Evolutionary conservation across 1,140 invertebrate genomes (phyloP).

Genomic region (Sycophila sp.): DNA sequence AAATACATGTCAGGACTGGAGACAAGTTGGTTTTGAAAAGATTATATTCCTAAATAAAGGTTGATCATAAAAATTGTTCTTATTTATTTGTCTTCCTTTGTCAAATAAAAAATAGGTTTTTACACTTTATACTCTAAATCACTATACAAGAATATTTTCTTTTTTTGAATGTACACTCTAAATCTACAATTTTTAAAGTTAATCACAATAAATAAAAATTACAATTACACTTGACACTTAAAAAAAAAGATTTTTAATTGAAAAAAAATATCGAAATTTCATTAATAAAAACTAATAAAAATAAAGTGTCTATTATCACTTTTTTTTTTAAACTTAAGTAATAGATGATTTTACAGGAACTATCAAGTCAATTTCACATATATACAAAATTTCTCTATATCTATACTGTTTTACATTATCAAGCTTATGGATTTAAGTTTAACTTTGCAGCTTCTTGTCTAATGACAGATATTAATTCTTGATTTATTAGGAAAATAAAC

Average conservation of each 20-base stretch:
- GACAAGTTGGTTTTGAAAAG: conserved; percentile 55
- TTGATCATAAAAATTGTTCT: conserved; percentile 44
- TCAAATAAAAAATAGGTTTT: conserved; percentile 4
- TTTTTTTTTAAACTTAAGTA: too few relatives aligned
- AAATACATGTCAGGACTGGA: conserved; percentile 37
- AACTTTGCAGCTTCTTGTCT: conserved; percentile 83
- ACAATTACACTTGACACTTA: too few relatives aligned
- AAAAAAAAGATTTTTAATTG: neutral
- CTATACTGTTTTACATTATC: neutral
- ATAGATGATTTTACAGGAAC: neutral
- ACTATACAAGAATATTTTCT: conserved; percentile 9
- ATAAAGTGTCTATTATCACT: too few relatives aligned
- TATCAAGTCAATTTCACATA: neutral
- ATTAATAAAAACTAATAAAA: neutral
- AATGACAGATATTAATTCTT: conserved; percentile 88
- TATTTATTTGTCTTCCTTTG: conserved; percentile 6
- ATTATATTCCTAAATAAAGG: conserved; percentile 61
- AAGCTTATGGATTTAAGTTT: conserved; percentile 65
- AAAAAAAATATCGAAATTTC: neutral
- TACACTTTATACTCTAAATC: neutral
- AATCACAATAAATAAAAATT: neutral
- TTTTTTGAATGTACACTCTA: conserved; percentile 1
- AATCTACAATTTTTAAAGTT: neutral
- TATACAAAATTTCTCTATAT: conserved; percentile 8
- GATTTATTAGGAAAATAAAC: conserved; percentile 94